Base-by-base conservation (phyloP, 2,113 vertebrate species). In the Callorhinus ursinus region DNA sequence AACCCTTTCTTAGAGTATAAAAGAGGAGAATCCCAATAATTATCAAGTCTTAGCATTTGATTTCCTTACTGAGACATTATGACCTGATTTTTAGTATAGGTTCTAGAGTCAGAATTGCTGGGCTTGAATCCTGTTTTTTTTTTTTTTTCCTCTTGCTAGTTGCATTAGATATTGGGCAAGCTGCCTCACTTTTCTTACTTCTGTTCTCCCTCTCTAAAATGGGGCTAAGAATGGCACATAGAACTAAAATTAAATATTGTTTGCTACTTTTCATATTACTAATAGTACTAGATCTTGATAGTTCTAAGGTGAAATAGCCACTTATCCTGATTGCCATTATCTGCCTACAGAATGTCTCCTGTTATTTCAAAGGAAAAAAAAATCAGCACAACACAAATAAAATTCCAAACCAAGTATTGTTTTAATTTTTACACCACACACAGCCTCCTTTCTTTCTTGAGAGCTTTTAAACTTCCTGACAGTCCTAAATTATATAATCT, bases 311-410 rank as follows among this genome's bases (percentile, higher is more conserved):
- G 98, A 99, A 98, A 98, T 96, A 98, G 97, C 96, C 85, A 98
- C 92, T 98, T 97, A 97, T 98, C 91, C 94, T 98, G 95, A 82
- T 96, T 96, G 67, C 80, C 93, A 97, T 96, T 98, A 98, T 98
- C 97, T 98, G 94, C 96, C 97, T 98, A 95, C 49, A 90, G 69
- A 87, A 93, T 97, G 90, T 97, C 97, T 98, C 94, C 93, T 98
- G 84, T 98, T 98, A 98, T 95, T 98, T 98, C 97, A 98, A 98
- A 98, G 94, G 90, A 15, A 96, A 97, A 97, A 76, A 80, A 97
- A 98, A 96, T 96, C 94, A 96, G 97, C 96, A 97, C 93, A 98
- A 97, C 98, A 97, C 98, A 98, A 98, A 98, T 98, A 97, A 98
- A 98, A 93, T 98, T 98, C 76, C 96, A 96, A 98, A 86, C 79